These are phyloP conservation scores for Popillia japonica DNA, from an alignment of 1,140 invertebrate genomes.

Conservation along the genomic window DNA sequence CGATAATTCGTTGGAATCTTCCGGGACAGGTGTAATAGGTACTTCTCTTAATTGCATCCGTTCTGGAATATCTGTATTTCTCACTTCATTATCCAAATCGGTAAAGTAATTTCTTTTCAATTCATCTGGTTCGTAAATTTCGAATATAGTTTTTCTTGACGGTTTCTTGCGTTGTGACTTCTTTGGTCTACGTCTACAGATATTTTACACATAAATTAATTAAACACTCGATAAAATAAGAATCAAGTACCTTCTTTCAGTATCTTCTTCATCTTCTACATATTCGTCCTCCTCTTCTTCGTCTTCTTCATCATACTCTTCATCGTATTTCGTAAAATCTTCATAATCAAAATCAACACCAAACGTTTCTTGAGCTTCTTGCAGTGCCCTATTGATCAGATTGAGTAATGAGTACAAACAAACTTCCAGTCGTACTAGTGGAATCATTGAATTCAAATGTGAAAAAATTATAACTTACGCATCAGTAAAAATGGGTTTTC, in stretches of 20 bases:
- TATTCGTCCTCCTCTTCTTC: constrained; percentile 77
- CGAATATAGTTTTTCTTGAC: constrained; percentile 89
- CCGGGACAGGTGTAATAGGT: constrained; percentile 82
- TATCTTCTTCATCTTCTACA: constrained; percentile 61
- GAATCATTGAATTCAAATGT: no score
- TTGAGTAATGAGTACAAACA: no score
- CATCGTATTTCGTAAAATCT: constrained; percentile 90
- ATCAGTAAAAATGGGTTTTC: constrained; percentile 90
- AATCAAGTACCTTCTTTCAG: constrained; percentile 55
- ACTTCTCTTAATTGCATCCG: constrained; percentile 91
- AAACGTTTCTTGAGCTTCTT: constrained; percentile 99
- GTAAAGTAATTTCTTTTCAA: constrained; percentile 96
- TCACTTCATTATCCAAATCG: constrained; percentile 91
- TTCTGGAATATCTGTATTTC: constrained; percentile 89
- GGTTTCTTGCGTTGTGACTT: constrained; percentile 82
- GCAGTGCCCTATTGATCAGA: constrained; percentile 74
- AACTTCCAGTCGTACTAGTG: no score
- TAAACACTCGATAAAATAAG: not conserved
- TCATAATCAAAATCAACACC: constrained; percentile 99
- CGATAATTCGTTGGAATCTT: constrained; percentile 87
- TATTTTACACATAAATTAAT: not conserved
- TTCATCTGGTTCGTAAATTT: constrained; percentile 97
- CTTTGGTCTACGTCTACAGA: constrained; percentile 65
- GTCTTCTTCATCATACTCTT: constrained; percentile 85
- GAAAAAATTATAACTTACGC: constrained; percentile 69